Base-by-base conservation (phyloP, 2,797 vertebrate species). In the Alca torda region DNA sequence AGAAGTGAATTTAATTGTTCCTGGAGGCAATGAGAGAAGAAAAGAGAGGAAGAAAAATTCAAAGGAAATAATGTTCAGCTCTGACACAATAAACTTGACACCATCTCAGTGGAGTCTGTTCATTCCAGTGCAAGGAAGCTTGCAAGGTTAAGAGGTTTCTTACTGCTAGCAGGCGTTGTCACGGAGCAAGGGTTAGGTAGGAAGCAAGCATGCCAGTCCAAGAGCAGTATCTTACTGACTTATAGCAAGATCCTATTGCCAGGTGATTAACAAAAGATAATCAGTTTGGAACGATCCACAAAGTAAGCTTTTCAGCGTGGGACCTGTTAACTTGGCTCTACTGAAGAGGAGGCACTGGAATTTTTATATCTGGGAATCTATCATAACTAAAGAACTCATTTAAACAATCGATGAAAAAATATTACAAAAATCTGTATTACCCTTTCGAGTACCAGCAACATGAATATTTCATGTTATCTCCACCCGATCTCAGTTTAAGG, bases 181-280 rank as follows among this genome's bases (percentile, higher is more conserved):
- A 78, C 80, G 60, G 87, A 89, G 72, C 54, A 46, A 24, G 53
- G 59, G 26, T 60, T 73, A 75, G 67, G 67, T 48, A 84, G 67
- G 77, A 93, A 96, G 89, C 91, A 91, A 59, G 80, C 90, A 94
- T 95, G 85, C 95, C 85, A 65, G 50, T 84, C 41, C 57, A 79
- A 56, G 4, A 94, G 88, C 90, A 87, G 68, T 56, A 68, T 67
- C 61, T 92, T 19, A 87, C n/a, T 90, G 76, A 39, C 63, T 89
- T 63, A 54, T 3, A 93, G 78, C 45, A 89, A 77, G 59, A 59
- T 69, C 41, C 31, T 75, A 50, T 37, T 94, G 57, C 39, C 84
- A 87, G 65, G 19, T 89, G 43, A 85, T 83, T 76, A 59, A 75
- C 43, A 54, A 84, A 94, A 89, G 48, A 63, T 33, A 72, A 81